Conservation (phyloP, 2,113 vertebrate species). For the Dasypus novemcinctus region DNA sequence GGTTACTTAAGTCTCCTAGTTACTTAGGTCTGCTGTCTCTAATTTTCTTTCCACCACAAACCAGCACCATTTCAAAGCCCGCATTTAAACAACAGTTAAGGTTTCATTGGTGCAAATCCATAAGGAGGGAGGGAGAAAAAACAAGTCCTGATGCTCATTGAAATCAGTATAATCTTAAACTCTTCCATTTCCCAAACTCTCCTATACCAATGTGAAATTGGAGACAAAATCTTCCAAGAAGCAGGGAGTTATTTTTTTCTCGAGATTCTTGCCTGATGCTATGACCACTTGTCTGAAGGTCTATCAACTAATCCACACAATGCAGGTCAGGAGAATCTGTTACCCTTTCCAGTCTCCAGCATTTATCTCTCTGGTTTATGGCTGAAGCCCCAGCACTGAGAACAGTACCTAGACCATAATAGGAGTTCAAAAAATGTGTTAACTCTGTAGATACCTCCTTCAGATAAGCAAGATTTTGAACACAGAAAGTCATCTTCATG, state of each 20-base stretch:
- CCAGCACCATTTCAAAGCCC: neutral
- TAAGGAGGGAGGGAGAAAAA: neutral
- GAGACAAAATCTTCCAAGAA: neutral
- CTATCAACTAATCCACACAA: neutral
- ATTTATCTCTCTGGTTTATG: neutral
- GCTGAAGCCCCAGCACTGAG: neutral
- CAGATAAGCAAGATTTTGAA: neutral
- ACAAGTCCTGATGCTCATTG: neutral
- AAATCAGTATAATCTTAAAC: constrained; percentile 12
- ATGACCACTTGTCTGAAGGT: neutral
- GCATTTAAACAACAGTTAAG: neutral
- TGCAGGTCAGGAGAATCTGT: neutral
- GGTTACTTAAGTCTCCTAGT: no score
- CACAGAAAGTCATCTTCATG: neutral
- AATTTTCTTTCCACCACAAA: neutral
- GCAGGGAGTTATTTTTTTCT: neutral
- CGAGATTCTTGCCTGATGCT: neutral
- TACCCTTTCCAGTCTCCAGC: neutral
- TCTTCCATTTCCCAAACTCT: neutral
- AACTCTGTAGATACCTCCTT: neutral
- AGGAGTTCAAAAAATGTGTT: constrained; percentile 12
- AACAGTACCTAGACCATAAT: neutral
- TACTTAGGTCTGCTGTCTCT: neutral
- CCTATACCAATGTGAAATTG: neutral
- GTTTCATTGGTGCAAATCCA: neutral